Conservation (phyloP, 2,888 invertebrate species). For the Patella pellucida region DNA sequence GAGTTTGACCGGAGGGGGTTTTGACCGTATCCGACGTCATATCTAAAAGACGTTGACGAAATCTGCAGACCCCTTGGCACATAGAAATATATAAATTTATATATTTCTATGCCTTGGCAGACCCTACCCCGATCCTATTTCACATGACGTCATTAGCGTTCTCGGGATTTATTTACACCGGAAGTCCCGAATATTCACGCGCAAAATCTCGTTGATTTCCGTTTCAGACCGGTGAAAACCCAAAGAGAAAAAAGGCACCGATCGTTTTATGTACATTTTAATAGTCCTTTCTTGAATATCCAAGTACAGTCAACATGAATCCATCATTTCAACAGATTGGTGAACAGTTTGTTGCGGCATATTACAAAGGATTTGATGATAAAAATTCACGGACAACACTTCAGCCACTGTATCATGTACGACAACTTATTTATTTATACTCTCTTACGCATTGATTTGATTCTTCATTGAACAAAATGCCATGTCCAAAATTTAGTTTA, state of each 20-base stretch:
- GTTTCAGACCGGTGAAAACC: neutral
- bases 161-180: neutral
- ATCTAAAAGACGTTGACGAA: too few species aligned
- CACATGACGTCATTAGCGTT: too few species aligned
- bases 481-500: too few species aligned
- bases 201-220: neutral
- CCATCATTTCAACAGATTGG: slow-evolving; percentile 34
- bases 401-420: slow-evolving; percentile 32
- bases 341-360: slow-evolving; percentile 32
- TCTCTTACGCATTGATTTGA: neutral
- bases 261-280: too few species aligned
- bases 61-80: too few species aligned
- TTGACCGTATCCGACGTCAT: too few species aligned
- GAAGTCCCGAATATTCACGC: neutral
- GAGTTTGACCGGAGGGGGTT: too few species aligned
- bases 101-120: too few species aligned
- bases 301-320: slow-evolving; percentile 25
- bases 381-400: slow-evolving; percentile 25
- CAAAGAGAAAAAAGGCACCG: too few species aligned
- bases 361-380: slow-evolving; percentile 34
- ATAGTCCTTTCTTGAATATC: too few species aligned
- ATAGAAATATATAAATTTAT: too few species aligned
- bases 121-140: too few species aligned
- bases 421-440: slow-evolving; percentile 13
- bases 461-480: neutral